Evolutionary conservation across 2,888 invertebrate genomes (phyloP), one percentile per base, ranked within the genome.

Genomic region (Pyrocoelia pectoralis): DNA sequence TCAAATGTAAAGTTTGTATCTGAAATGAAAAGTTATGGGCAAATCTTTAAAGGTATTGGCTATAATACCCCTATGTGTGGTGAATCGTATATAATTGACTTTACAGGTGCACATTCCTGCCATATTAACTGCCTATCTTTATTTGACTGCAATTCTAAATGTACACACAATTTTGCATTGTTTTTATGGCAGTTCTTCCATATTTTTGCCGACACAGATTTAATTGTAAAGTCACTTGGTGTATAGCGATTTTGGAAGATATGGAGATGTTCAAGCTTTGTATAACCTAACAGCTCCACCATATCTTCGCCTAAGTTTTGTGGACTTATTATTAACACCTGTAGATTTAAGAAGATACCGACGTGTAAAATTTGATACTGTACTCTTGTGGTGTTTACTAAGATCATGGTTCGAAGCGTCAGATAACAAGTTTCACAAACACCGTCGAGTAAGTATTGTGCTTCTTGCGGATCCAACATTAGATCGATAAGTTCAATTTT

Each of bases 291-390:
- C 48, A 92, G 79, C 66, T 88, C 84, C 14, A 93, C 76, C 1
- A 90, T 83, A 75, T 92, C 91, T 65, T 90, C 89, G 46, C 90
- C 88, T 50, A 94, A 81, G 79, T 91, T 92, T 81, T 92, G 90
- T 1, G 90, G 90, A 68, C 89, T 88, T 57, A 90, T 85, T 3
- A 86, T 83, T 53, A 90, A 77, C 66, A 86, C 83, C 89, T 89
- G 71, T 54, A 94, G 84, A 77, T 91, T 90, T 17, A 91, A 77
- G 76, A 94, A 93, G 19, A 91, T 86, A 0, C 91, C 91, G 18
- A 90, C 86, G 73, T 93, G 92, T 65, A 92, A 81, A 14, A 94
- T 82, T 24, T 90, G 88, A 71, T 88, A 91, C 49, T 86, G 85
- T 3, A 84, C 81, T 71, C 87, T 89, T 0, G 93, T 92, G 2